Conservation (phyloP, 2,797 vertebrate species). For the Perdix hodgsoniae region DNA sequence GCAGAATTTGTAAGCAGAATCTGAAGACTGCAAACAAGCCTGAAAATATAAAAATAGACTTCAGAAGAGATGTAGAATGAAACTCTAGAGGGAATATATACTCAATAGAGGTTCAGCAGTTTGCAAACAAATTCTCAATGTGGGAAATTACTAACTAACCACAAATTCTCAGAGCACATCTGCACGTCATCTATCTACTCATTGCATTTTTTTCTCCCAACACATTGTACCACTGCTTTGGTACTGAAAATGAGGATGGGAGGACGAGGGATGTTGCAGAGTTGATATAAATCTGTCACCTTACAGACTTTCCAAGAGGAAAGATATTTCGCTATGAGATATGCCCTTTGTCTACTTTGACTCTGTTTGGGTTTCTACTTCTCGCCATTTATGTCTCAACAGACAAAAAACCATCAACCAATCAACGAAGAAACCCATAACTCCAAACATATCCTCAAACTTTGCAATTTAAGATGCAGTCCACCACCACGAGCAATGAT, state of each 20-base stretch:
- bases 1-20: slow-evolving; percentile 22
- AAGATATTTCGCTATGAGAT: background rate
- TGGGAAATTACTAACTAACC: background rate
- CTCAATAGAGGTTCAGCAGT: background rate
- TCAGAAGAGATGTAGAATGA: background rate
- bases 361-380: background rate
- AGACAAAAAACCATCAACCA: background rate
- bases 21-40: background rate
- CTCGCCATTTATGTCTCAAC: background rate
- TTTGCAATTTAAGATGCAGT: background rate
- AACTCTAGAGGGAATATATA: background rate
- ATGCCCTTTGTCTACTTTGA: background rate
- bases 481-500: background rate
- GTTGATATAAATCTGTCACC: background rate
- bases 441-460: background rate
- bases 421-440: background rate
- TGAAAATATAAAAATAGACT: background rate
- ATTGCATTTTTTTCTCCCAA: background rate
- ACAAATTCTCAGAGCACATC: background rate
- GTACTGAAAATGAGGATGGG: background rate
- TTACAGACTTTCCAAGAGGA: background rate
- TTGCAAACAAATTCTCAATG: background rate
- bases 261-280: background rate
- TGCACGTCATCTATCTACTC: background rate
- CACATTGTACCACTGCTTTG: background rate